Percentiles rank a stretch among this genome's conserved stretches.
phyloP scores from a whole-genome alignment of 2,113 vertebrate species.

The Myotis davidii region DNA sequence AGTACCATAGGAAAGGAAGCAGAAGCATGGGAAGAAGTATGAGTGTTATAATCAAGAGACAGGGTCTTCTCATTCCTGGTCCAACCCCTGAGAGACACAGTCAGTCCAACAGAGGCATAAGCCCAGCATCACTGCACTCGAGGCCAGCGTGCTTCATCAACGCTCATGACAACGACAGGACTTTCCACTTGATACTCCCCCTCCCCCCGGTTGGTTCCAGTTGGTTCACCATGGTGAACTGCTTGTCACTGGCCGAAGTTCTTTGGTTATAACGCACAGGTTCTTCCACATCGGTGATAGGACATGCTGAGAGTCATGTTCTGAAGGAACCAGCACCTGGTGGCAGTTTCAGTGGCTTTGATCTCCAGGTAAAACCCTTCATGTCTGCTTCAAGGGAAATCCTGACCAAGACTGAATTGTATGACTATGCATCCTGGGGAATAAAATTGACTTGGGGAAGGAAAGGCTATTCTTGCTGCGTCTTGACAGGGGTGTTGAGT shows the following conservation, averaged over 20 bases:
- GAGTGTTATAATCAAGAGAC: neutral
- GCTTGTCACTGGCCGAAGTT: neutral
- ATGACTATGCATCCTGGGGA: neutral
- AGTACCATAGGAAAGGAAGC: neutral
- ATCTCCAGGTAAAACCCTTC: neutral
- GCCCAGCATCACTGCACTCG: accelerated
- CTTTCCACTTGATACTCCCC: neutral
- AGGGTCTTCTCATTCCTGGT: neutral
- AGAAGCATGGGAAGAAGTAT: neutral
- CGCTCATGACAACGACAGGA: neutral
- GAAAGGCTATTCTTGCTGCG: neutral
- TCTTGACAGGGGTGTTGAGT: neutral
- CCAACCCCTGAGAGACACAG: neutral
- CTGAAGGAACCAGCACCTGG: neutral
- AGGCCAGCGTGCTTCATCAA: neutral
- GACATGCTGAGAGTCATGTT: neutral
- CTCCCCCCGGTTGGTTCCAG: too few relatives aligned
- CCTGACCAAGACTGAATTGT: neutral
- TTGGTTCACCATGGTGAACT: neutral
- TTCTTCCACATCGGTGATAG: neutral
- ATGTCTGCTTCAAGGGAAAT: neutral
- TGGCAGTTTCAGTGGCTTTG: neutral
- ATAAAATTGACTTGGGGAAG: neutral
- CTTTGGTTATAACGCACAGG: neutral
- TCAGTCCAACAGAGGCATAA: neutral